Evolutionary conservation across 2,888 invertebrate species (phyloP), one percentile per base, ranked within the genome.

Genomic region (Drosophila peninsularis): DNA sequence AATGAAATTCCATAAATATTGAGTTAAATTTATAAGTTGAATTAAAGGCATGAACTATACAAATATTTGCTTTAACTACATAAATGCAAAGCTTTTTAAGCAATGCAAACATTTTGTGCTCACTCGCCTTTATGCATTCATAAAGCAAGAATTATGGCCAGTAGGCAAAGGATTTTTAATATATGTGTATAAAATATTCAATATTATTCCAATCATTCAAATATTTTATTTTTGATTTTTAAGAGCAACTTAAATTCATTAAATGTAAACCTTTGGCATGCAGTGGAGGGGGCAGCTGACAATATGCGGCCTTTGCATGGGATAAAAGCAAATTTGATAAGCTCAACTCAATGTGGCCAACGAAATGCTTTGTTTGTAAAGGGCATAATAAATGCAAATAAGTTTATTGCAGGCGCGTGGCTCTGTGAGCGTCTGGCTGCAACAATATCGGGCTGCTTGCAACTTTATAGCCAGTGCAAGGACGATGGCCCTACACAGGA

Each of bases 351-450:
- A 60, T 9, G 47, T 36, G 47, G 30, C 36, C 21, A 6, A 63
- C 41, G 36, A 42, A 37, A 42, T 49, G n/a, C 9, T 42, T 54
- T 63, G 66, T 63, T 79, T 67, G 49, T 55, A 64, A 76, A 61
- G 75, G 42, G 61, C 58, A 75, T 62, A 58, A 75, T 60, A 62
- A 75, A 79, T 76, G 75, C 64, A 79, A 76, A 76, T 79, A 79
- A 70, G 80, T 62, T 66, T 44, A 63, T 50, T 39, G 45, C 17
- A 42, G 47, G 34, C 34, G 34, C 21, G 34, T 21, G 49, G 19
- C 17, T 42, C 19, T 36, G 47, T 13, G 34, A 32, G 27, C 24
- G 24, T 24, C 3, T 39, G 60, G 63, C 37, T 66, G 66, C 67
- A 70, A 69, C 65, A 78, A 75, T 76, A 69, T 78, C 58, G 56